These are phyloP conservation scores for Ophiothrix spiculata DNA, from an alignment of 35 echinoderm and acorn worm species.

Conservation along the genomic window DNA sequence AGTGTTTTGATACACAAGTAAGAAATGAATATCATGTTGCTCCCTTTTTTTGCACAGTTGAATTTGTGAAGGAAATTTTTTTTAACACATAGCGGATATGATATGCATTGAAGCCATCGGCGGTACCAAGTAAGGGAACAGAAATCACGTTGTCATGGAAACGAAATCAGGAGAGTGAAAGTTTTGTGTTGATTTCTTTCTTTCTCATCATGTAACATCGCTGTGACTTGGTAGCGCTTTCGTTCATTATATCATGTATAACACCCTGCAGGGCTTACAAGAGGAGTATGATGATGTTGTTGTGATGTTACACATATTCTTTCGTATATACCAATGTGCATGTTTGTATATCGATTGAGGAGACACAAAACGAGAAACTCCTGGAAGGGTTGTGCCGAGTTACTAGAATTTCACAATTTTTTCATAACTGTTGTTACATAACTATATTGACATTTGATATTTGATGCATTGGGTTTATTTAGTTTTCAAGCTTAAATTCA, in stretches of 20 bases:
- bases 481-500: too few relatives aligned
- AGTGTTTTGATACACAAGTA: neutral
- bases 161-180: neutral
- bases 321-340: too few relatives aligned
- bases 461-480: too few relatives aligned
- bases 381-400: too few relatives aligned
- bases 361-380: too few relatives aligned
- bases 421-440: too few relatives aligned
- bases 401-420: too few relatives aligned
- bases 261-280: neutral
- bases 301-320: too few relatives aligned
- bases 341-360: too few relatives aligned
- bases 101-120: neutral
- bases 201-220: neutral
- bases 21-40: neutral
- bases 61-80: slow-evolving; percentile 3
- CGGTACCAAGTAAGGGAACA: neutral
- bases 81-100: neutral
- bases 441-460: too few relatives aligned
- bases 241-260: neutral
- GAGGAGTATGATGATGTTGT: too few relatives aligned
- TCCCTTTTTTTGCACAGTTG: neutral
- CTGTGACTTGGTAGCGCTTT: neutral
- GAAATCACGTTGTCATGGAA: neutral
- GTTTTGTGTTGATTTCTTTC: neutral